A percentile compares a stretch with the other conserved stretches of the same genome.
phyloP scores from a whole-genome alignment of 2,797 vertebrate genomes.

The Acanthopagrus latus region DNA sequence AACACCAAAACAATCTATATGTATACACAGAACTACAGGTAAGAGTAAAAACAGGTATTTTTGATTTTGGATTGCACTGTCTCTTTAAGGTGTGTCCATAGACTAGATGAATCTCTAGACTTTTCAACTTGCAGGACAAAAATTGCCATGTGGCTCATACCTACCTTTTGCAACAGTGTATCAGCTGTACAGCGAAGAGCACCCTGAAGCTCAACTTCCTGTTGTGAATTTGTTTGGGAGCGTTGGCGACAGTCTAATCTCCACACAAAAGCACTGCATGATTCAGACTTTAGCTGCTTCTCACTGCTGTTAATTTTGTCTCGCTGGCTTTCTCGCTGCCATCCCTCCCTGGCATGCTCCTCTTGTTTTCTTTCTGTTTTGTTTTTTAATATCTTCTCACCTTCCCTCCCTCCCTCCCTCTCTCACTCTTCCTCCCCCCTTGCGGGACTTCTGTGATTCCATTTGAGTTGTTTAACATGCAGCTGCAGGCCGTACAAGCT shows the following conservation, averaged over 20 bases:
- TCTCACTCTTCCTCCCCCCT: slow-evolving; percentile 33
- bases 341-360: slow-evolving; percentile 4
- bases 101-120: slow-evolving; percentile 11
- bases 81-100: slow-evolving; percentile 15
- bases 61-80: too few species aligned
- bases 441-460: slow-evolving; percentile 74
- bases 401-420: slow-evolving; percentile 20
- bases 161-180: slow-evolving; percentile 1
- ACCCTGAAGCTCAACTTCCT: background rate
- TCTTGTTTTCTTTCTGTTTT: slow-evolving; percentile 29
- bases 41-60: too few species aligned
- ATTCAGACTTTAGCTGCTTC: background rate
- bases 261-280: background rate
- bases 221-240: slow-evolving; percentile 5
- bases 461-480: slow-evolving; percentile 80
- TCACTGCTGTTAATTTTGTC: slow-evolving; percentile 24
- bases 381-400: slow-evolving; percentile 41
- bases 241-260: background rate
- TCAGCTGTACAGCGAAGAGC: slow-evolving; percentile 1
- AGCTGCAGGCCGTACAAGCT: slow-evolving; percentile 82
- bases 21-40: too few species aligned
- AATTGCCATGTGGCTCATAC: slow-evolving; percentile 1
- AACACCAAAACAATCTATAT: too few species aligned
- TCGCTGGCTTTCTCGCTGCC: slow-evolving; percentile 7
- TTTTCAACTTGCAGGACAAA: slow-evolving; percentile 12